Evolutionary conservation across 1,140 invertebrate genomes (phyloP), one percentile per base, ranked within the genome.

Genomic region (Patella vulgata): DNA sequence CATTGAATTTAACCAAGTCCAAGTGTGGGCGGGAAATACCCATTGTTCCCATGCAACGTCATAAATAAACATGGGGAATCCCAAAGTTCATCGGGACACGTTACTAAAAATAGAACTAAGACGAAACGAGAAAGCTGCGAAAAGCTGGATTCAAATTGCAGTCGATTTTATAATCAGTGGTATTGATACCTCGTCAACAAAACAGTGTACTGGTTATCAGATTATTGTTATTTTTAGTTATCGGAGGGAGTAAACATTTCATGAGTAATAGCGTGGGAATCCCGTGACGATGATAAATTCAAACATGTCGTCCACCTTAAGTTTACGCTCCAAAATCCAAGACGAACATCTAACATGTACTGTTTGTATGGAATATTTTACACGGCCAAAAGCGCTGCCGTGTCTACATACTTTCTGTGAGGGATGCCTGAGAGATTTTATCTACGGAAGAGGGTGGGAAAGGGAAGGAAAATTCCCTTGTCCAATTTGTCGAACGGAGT

Each of bases 381-480:
- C 47, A 0, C 62, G 59, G 30, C 81, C 81, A 2, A 80, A 81
- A 64, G 78, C 79, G 4, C 54, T 83, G 30, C 75, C 79, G 1
- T 83, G 81, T 53, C 48, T 80, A 3, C 81, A 83, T 60, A 79
- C 77, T 17, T 83, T 78, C 40, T 82, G 80, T 58, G 59, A 73
- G 53, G 60, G 63, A 9, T 83, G 81, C 63, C 63, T 83, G 0
- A 58, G 56, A 30, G 75, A 75, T 36, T 81, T 73, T 46, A 61
- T 81, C 2, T 59, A 36, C 4, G 69, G 70, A 53, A 44, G 69
- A 28, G 66, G 71, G 0, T 77, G 68, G 42, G 66, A 68, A 40
- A 27, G 30, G 0, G 28, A 17, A 4, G 74, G 71, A 1, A 43
- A 62, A 28, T 82, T 82, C 59, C 79, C 77, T 4, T 83, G 81